Conservation (phyloP, 1,140 invertebrate genomes). For the Metopolophium dirhodum region DNA sequence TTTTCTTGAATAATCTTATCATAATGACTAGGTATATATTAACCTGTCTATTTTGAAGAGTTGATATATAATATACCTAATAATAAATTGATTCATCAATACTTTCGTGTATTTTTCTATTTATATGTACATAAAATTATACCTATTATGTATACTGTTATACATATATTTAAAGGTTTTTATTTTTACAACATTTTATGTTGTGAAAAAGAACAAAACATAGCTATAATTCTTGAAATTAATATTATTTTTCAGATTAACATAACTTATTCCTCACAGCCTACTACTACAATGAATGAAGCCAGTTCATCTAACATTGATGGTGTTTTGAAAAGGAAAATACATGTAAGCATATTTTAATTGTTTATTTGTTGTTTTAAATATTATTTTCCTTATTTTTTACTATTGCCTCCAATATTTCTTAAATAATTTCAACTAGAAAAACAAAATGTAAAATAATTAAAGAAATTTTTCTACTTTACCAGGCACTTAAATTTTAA, state of each 20-base stretch:
- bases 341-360: constrained; percentile 36
- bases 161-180: background rate
- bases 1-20: no score
- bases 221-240: background rate
- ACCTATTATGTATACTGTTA: no score
- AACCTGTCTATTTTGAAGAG: no score
- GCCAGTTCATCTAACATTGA: constrained; percentile 41
- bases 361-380: background rate
- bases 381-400: no score
- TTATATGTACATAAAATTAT: background rate
- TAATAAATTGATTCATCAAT: background rate
- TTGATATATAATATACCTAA: no score
- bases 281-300: constrained; percentile 32
- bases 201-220: background rate
- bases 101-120: background rate
- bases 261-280: background rate
- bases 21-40: no score
- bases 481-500: background rate
- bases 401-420: background rate
- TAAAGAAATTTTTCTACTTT: no score
- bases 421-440: background rate
- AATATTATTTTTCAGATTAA: constrained; percentile 27
- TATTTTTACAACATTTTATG: background rate
- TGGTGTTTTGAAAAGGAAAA: constrained; percentile 45
- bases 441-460: background rate